Percentiles rank a stretch among this genome's conserved stretches.
Evolutionary conservation across 2,888 invertebrate species (phyloP).

Genomic region (Syritta pipiens): DNA sequence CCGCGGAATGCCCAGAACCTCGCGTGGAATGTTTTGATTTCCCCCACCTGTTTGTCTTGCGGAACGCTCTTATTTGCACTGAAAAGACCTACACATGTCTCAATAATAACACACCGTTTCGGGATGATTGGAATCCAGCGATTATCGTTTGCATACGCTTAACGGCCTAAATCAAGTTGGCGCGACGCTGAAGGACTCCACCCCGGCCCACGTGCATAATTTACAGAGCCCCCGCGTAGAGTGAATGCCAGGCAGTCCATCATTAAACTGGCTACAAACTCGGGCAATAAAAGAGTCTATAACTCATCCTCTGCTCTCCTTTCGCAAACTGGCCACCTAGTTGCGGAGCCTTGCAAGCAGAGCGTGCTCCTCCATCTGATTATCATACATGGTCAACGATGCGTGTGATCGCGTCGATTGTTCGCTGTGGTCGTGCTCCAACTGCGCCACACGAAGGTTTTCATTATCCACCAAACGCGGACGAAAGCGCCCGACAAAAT

Average conservation of each 20-base stretch:
- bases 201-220: too few relatives aligned
- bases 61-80: not conserved
- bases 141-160: constrained; percentile 55
- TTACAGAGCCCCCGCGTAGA: not conserved
- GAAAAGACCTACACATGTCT: constrained; percentile 19
- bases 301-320: constrained; percentile 58
- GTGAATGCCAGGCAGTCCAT: constrained; percentile 51
- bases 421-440: constrained; percentile 46
- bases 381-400: constrained; percentile 68
- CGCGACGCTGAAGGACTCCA: too few relatives aligned
- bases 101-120: constrained; percentile 43
- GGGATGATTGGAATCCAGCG: constrained; percentile 18
- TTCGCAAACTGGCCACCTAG: constrained; percentile 41
- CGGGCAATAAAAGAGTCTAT: constrained; percentile 65
- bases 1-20: too few relatives aligned
- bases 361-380: constrained; percentile 53
- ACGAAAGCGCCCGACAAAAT: constrained; percentile 43
- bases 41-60: constrained; percentile 35
- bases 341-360: constrained; percentile 31
- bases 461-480: constrained; percentile 60
- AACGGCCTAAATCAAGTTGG: constrained; percentile 64
- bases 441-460: constrained; percentile 40
- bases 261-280: constrained; percentile 55
- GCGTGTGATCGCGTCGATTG: constrained; percentile 69
- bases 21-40: constrained; percentile 11